These are phyloP conservation scores for Brachymystax lenok DNA, from an alignment of 2,797 vertebrate genomes.

Conservation along the genomic window DNA sequence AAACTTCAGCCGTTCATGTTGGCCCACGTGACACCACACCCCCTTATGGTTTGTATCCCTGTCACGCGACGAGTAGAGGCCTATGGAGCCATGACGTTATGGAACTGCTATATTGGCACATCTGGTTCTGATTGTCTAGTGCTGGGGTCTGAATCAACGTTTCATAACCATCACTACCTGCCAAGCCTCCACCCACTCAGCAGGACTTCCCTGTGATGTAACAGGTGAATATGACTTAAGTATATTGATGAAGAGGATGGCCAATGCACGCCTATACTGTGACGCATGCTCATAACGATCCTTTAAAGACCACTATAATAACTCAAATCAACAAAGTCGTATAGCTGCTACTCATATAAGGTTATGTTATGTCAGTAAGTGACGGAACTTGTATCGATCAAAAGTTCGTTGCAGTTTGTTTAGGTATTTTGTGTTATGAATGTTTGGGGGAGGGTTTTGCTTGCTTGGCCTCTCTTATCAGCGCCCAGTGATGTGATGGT, in stretches of 20 bases:
- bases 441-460: not conserved
- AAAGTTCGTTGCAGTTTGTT: not conserved
- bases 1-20: constrained; percentile 41
- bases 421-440: not conserved
- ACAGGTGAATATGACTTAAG: not conserved
- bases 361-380: not conserved
- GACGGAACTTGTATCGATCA: not conserved
- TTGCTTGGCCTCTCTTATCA: not conserved
- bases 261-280: not conserved
- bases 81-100: constrained; percentile 25
- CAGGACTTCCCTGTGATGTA: not conserved
- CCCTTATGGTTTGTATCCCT: constrained; percentile 31
- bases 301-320: not conserved
- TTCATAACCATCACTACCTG: not conserved
- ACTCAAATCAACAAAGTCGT: not conserved
- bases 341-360: not conserved
- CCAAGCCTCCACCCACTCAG: not conserved
- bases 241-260: not conserved
- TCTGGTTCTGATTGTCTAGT: constrained; percentile 61
- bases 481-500: not conserved
- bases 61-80: constrained; percentile 50
- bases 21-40: constrained; percentile 69
- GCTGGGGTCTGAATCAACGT: not conserved
- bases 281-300: not conserved
- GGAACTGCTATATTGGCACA: constrained; percentile 49